Conservation (phyloP, 1,140 invertebrate species). For the Phymorhynchus buccinoides region DNA sequence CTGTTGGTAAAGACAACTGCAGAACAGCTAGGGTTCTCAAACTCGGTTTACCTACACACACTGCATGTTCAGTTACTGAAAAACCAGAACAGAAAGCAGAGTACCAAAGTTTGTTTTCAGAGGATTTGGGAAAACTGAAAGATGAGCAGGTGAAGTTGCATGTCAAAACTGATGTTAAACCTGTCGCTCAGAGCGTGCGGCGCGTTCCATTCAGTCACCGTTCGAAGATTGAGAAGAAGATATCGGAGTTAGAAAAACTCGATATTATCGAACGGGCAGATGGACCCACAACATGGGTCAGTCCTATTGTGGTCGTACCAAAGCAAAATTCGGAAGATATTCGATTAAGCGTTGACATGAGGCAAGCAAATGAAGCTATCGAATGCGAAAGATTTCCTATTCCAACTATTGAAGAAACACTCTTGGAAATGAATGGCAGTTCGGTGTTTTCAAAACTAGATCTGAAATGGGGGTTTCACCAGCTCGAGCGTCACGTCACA, state of each 20-base stretch:
- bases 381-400: conserved; percentile 54
- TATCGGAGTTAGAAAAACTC: neutral
- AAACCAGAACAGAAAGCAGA: too few species aligned
- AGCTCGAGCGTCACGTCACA: conserved; percentile 49
- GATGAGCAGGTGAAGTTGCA: too few species aligned
- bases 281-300: conserved; percentile 47
- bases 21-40: too few species aligned
- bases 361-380: conserved; percentile 49
- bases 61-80: too few species aligned
- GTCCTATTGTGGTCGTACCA: conserved; percentile 42
- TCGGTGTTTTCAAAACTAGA: conserved; percentile 50
- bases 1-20: too few species aligned
- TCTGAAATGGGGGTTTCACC: conserved; percentile 49
- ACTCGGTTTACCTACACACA: too few species aligned
- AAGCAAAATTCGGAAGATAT: conserved; percentile 47
- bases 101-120: too few species aligned
- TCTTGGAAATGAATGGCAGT: conserved; percentile 50
- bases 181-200: too few species aligned
- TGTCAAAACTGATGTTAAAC: too few species aligned
- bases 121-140: too few species aligned
- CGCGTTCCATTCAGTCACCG: too few species aligned
- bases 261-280: conserved; percentile 48
- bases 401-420: conserved; percentile 59
- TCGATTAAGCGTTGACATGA: conserved; percentile 62
- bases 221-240: too few species aligned